Percentiles rank a stretch among this genome's conserved stretches.
Evolutionary conservation across 2,888 invertebrate genomes (phyloP).

Genomic region (Malthinus flaveolus): DNA sequence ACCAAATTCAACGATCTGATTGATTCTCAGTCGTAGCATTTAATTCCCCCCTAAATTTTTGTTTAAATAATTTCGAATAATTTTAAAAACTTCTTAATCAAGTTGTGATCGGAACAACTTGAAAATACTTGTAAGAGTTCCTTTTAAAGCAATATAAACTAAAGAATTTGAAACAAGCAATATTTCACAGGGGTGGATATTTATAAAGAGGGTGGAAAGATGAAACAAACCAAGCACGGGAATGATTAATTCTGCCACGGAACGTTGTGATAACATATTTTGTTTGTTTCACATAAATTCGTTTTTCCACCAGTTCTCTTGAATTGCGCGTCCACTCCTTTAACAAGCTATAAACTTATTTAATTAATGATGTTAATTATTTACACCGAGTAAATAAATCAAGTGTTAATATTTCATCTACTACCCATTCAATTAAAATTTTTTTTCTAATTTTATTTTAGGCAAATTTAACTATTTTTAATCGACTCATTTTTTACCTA

Average conservation of each 20-base stretch:
- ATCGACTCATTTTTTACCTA: too few relatives aligned
- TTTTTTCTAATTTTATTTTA: constrained; percentile 26
- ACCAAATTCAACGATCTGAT: too few relatives aligned
- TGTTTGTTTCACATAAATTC: constrained; percentile 33
- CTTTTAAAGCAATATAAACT: constrained; percentile 9
- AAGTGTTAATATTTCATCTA: constrained; percentile 30
- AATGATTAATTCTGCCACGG: constrained; percentile 33
- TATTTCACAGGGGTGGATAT: constrained; percentile 17
- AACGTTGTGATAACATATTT: constrained; percentile 35
- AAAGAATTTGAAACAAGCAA: constrained; percentile 21
- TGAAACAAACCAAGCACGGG: constrained; percentile 29
- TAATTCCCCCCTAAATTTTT: too few relatives aligned
- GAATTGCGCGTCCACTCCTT: constrained; percentile 30
- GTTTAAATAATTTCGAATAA: too few relatives aligned
- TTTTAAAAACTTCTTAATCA: neutral
- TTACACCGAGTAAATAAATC: constrained; percentile 33
- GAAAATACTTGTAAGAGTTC: constrained; percentile 8
- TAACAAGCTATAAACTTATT: constrained; percentile 34
- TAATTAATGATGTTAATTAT: constrained; percentile 37
- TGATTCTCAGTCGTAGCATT: too few relatives aligned
- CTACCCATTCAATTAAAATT: constrained; percentile 30
- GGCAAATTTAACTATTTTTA: neutral
- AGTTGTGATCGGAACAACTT: constrained; percentile 1
- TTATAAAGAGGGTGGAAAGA: constrained; percentile 22
- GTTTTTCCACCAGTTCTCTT: constrained; percentile 25